Evolutionary conservation across 2,888 invertebrate genomes (phyloP).

Genomic region (Lysandra coridon): DNA sequence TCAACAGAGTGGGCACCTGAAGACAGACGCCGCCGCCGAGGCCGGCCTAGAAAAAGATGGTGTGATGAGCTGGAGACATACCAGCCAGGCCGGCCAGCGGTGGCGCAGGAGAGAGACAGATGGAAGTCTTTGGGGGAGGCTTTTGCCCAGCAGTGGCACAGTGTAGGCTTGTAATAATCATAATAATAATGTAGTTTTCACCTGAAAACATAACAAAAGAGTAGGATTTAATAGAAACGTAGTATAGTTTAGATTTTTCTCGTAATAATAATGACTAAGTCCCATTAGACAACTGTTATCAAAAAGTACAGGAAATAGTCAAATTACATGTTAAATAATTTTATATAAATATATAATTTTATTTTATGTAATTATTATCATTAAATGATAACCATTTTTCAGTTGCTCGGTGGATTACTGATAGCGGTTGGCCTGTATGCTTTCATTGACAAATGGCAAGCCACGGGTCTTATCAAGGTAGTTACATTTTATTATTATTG

Average conservation of each 20-base stretch:
- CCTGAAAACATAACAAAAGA: no score
- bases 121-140: no score
- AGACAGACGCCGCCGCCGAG: no score
- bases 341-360: background rate
- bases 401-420: conserved; percentile 93
- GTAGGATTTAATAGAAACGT: no score
- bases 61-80: no score
- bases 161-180: no score
- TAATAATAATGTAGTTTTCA: no score
- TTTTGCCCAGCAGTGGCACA: no score
- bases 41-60: no score
- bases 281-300: background rate
- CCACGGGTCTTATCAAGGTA: conserved; percentile 89
- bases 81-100: no score
- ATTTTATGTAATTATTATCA: background rate
- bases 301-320: background rate
- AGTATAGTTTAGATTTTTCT: background rate
- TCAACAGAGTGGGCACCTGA: no score
- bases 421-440: conserved; percentile 95
- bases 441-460: conserved; percentile 95
- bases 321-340: background rate
- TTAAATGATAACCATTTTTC: conserved; percentile 54
- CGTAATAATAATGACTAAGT: background rate
- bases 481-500: background rate
- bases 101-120: no score